Evolutionary conservation across 1,140 invertebrate species (phyloP).

Genomic region (Drosophila prosaltans): DNA sequence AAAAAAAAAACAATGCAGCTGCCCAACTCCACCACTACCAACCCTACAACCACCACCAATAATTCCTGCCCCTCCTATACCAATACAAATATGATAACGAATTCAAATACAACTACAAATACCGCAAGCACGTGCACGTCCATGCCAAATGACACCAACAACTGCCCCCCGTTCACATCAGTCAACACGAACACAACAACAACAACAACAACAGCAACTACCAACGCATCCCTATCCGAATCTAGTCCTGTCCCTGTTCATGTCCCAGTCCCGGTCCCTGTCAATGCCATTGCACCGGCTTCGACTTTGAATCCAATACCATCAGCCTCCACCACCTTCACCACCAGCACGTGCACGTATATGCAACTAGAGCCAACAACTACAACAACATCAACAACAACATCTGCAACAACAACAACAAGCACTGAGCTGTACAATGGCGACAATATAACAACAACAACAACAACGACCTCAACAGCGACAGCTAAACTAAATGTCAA

Average conservation of each 20-base stretch:
- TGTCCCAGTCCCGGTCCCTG: not conserved
- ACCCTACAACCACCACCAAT: conserved; percentile 31
- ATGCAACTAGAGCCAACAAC: conserved; percentile 59
- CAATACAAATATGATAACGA: conserved; percentile 47
- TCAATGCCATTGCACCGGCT: conserved; percentile 7
- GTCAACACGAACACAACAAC: conserved; percentile 19
- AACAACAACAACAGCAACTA: conserved; percentile 13
- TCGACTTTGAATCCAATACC: conserved; percentile 29
- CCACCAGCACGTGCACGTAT: conserved; percentile 65
- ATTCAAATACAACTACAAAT: conserved; percentile 36
- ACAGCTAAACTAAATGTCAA: conserved; percentile 75
- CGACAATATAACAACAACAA: conserved; percentile 37
- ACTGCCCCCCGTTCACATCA: conserved; percentile 26
- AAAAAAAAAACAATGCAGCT: conserved; percentile 32
- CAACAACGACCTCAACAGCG: conserved; percentile 48
- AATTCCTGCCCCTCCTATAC: conserved; percentile 49
- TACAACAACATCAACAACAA: conserved; percentile 51
- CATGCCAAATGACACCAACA: conserved; percentile 50
- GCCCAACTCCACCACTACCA: conserved; percentile 26
- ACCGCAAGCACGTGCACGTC: conserved; percentile 70
- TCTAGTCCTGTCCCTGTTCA: not conserved
- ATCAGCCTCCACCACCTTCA: conserved; percentile 45
- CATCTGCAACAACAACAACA: conserved; percentile 46
- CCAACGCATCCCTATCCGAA: not conserved
- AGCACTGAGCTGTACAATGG: conserved; percentile 27